Conservation (phyloP, 2,888 invertebrate genomes). For the Synanthedon tipuliformis region DNA sequence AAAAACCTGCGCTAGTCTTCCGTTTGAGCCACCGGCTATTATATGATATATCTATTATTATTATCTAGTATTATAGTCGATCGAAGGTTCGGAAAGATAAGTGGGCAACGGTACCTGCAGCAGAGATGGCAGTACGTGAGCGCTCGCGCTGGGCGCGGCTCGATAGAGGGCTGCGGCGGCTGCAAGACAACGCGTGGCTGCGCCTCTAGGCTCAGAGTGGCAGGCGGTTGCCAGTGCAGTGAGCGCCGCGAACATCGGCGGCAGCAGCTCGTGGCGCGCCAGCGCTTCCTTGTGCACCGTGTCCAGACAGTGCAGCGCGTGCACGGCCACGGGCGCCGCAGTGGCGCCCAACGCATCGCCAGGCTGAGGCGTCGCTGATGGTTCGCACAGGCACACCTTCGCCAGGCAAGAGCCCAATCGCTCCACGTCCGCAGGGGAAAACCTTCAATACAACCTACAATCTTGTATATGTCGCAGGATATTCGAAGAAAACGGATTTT, state of each 20-base stretch:
- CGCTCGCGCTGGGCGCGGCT: slow-evolving; percentile 28
- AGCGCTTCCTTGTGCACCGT: slow-evolving; percentile 80
- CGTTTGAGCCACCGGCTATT: too few relatives aligned
- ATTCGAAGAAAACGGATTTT: too few relatives aligned
- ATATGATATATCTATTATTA: too few relatives aligned
- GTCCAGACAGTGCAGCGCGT: slow-evolving; percentile 88
- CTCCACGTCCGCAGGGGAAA: slow-evolving; percentile 79
- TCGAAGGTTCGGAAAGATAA: too few relatives aligned
- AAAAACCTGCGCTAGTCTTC: too few relatives aligned
- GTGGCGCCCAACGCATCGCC: slow-evolving; percentile 20
- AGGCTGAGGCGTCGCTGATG: slow-evolving; percentile 2
- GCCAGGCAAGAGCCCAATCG: slow-evolving; percentile 75
- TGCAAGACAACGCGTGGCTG: slow-evolving; percentile 34
- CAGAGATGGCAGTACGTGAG: slow-evolving; percentile 12
- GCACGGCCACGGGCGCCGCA: slow-evolving; percentile 80
- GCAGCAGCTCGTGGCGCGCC: slow-evolving; percentile 41
- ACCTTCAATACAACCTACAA: slow-evolving; percentile 38
- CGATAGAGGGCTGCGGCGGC: slow-evolving; percentile 51
- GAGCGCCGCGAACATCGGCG: slow-evolving; percentile 44
- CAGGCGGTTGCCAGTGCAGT: slow-evolving; percentile 32
- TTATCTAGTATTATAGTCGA: too few relatives aligned
- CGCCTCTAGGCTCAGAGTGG: slow-evolving; percentile 6
- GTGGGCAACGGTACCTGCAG: slow-evolving; percentile 18
- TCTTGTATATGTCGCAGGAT: neutral
- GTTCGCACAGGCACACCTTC: slow-evolving; percentile 39